Evolutionary conservation across 2,113 vertebrate genomes (phyloP).

Genomic region (Campylomormyrus numenius): DNA sequence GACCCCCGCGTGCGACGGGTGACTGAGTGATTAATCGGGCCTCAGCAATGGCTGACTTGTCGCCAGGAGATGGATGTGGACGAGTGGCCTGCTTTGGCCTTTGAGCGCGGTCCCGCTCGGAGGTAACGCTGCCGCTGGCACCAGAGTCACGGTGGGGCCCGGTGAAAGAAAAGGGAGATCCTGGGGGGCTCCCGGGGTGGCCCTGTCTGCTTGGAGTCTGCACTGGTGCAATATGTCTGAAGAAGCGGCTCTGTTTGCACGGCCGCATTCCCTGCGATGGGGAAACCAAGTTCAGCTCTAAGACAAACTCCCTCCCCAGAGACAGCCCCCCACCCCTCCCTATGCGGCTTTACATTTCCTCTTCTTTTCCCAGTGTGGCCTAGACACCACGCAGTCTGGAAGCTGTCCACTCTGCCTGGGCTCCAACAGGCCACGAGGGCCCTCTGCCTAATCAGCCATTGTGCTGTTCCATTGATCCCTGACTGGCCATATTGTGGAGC

Average conservation of each 20-base stretch:
- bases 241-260: slow-evolving; percentile 43
- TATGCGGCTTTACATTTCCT: slow-evolving; percentile 21
- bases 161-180: neutral
- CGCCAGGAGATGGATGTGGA: slow-evolving; percentile 7
- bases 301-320: slow-evolving; percentile 37
- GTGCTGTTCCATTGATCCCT: slow-evolving; percentile 68
- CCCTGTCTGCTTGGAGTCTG: neutral
- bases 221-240: neutral
- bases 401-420: slow-evolving; percentile 48
- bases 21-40: slow-evolving; percentile 15
- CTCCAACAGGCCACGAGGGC: slow-evolving; percentile 47
- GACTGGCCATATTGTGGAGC: slow-evolving; percentile 69
- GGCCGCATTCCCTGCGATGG: slow-evolving; percentile 47
- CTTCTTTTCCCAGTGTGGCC: slow-evolving; percentile 46
- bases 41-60: neutral
- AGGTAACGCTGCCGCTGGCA: neutral
- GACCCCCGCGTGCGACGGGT: neutral
- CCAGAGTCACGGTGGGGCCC: neutral
- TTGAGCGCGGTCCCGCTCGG: neutral
- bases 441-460: slow-evolving; percentile 64
- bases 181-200: neutral
- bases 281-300: slow-evolving; percentile 62
- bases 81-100: neutral
- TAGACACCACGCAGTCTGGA: slow-evolving; percentile 59
- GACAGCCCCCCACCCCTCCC: neutral